Conservation (phyloP, 2,113 vertebrate species). For the Ariopsis seemanni region DNA sequence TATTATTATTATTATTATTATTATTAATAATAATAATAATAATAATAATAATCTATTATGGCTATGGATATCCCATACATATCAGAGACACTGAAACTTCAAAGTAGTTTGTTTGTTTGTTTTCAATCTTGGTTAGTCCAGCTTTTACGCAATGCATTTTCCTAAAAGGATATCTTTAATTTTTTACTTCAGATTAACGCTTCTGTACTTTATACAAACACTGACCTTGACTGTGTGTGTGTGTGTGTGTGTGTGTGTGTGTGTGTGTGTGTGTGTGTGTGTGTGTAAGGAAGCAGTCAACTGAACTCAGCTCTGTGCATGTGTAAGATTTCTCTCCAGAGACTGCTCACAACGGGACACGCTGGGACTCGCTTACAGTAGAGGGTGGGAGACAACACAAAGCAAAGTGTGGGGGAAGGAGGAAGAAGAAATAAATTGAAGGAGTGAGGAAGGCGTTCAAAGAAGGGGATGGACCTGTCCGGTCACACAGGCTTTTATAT, state of each 20-base stretch:
- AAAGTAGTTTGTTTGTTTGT: neutral
- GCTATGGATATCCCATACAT: neutral
- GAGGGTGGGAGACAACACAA: conserved; percentile 37
- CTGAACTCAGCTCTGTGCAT: conserved; percentile 21
- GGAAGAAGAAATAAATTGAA: conserved; percentile 35
- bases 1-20: too few species aligned
- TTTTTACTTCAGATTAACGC: too few species aligned
- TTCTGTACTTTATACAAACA: neutral
- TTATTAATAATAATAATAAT: too few species aligned
- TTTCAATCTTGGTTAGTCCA: neutral
- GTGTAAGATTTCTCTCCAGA: conserved; percentile 46
- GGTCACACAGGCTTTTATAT: neutral
- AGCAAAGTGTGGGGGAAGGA: conserved; percentile 14
- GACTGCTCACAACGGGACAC: conserved; percentile 57
- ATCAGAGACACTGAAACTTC: neutral
- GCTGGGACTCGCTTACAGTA: conserved; percentile 54
- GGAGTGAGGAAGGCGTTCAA: conserved; percentile 14
- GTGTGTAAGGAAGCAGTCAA: conserved; percentile 6
- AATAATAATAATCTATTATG: too few species aligned
- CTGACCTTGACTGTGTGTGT: neutral
- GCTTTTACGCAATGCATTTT: neutral
- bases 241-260: neutral
- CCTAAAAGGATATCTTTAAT: neutral
- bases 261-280: neutral
- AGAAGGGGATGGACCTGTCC: conserved; percentile 49